A percentile compares a stretch with the other conserved stretches of the same genome.
Conservation (phyloP, 2,888 invertebrate species). For the Platycnemis pennipes region DNA sequence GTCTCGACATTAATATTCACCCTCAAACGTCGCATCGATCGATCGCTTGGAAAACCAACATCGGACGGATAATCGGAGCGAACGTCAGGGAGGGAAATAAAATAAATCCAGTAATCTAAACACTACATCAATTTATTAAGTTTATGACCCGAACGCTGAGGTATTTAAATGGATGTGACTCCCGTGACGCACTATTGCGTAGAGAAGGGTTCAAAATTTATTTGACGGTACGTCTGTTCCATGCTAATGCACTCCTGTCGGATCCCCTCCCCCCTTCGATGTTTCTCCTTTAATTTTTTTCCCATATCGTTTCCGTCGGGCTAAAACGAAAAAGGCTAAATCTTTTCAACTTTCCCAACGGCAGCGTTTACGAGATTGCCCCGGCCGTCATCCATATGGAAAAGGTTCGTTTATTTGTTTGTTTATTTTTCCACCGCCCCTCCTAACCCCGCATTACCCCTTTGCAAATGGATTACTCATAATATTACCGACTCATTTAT, state of each 20-base stretch:
- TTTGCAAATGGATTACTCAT: constrained; percentile 24
- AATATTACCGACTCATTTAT: constrained; percentile 21
- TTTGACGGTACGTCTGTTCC: background rate
- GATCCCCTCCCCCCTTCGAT: background rate
- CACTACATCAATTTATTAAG: background rate
- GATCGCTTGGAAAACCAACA: background rate
- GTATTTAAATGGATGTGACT: background rate
- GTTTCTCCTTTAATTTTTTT: background rate
- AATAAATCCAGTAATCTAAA: background rate
- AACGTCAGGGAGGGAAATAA: background rate
- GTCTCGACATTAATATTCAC: background rate
- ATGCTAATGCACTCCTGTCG: background rate
- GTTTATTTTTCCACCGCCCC: background rate
- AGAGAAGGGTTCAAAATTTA: background rate
- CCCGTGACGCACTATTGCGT: background rate
- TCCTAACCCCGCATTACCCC: background rate
- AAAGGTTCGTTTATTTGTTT: background rate
- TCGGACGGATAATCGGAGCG: background rate
- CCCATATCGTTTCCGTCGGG: background rate
- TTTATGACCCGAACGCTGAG: background rate
- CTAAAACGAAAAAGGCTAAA: background rate
- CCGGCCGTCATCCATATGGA: background rate
- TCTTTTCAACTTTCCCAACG: background rate
- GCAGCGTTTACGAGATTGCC: background rate
- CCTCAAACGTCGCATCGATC: background rate